A percentile compares a stretch with the other conserved stretches of the same genome.
phyloP scores from a whole-genome alignment of 30 jellyfish, hydroid and myxozoan species.

The Mastigias papua region DNA sequence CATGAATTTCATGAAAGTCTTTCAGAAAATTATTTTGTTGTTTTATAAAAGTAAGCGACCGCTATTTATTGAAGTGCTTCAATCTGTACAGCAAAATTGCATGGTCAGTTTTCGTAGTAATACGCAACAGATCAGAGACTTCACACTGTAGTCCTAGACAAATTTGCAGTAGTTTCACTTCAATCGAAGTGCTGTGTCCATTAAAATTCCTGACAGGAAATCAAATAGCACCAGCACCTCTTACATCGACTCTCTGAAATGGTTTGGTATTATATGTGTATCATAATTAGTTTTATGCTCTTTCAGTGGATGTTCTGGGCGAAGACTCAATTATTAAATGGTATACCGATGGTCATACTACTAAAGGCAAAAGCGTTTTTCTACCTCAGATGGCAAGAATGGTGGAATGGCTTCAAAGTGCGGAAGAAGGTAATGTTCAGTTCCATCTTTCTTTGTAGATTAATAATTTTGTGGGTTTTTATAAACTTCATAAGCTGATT shows the following conservation, averaged over 20 bases:
- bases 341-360: slow-evolving; percentile 85
- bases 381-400: slow-evolving; percentile 96
- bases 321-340: slow-evolving; percentile 96
- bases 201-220: no score
- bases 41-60: slow-evolving; percentile 82
- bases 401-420: slow-evolving; percentile 97
- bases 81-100: no score
- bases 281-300: neutral
- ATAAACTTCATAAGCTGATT: no score
- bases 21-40: slow-evolving; percentile 93
- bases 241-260: neutral
- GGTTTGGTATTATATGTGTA: neutral
- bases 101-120: no score
- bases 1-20: slow-evolving; percentile 98
- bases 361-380: slow-evolving; percentile 96
- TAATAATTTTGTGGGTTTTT: no score
- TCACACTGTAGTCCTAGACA: no score
- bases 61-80: no score
- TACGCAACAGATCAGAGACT: no score
- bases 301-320: slow-evolving; percentile 94
- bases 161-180: no score
- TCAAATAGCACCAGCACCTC: neutral
- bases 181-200: no score
- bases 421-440: slow-evolving; percentile 85
- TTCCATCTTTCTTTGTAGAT: neutral